Evolutionary conservation across 2,113 vertebrate species (phyloP).

Genomic region (Ophiodon elongatus): DNA sequence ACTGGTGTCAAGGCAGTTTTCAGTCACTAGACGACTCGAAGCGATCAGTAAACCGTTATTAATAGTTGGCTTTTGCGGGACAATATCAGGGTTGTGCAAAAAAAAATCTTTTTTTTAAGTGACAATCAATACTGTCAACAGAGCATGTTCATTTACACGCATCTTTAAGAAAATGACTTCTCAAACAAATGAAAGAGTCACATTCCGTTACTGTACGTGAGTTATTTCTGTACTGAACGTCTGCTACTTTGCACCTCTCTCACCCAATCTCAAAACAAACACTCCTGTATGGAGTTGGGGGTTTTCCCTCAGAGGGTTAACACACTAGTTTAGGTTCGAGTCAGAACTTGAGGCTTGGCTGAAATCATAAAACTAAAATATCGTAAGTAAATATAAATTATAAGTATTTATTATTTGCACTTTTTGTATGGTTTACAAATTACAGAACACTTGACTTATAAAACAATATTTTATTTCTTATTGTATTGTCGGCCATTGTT

Average conservation of each 20-base stretch:
- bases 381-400: too few relatives aligned
- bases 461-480: too few relatives aligned
- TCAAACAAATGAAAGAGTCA: not conserved
- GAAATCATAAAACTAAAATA: too few relatives aligned
- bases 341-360: too few relatives aligned
- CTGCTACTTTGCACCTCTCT: slow-evolving; percentile 14
- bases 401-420: too few relatives aligned
- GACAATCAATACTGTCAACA: not conserved
- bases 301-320: slow-evolving; percentile 4
- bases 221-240: slow-evolving; percentile 26
- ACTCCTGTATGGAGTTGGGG: not conserved
- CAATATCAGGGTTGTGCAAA: not conserved
- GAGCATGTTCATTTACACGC: not conserved
- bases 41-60: slow-evolving; percentile 7
- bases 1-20: not conserved
- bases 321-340: not conserved
- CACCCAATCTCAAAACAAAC: slow-evolving; percentile 5
- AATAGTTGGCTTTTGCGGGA: not conserved
- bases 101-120: slow-evolving; percentile 7
- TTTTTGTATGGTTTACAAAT: too few relatives aligned
- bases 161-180: not conserved
- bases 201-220: not conserved
- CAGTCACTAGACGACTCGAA: not conserved
- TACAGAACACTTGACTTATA: too few relatives aligned
- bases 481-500: too few relatives aligned